Base-by-base conservation (phyloP, 2,888 invertebrate genomes). In the Apantesis nais region DNA sequence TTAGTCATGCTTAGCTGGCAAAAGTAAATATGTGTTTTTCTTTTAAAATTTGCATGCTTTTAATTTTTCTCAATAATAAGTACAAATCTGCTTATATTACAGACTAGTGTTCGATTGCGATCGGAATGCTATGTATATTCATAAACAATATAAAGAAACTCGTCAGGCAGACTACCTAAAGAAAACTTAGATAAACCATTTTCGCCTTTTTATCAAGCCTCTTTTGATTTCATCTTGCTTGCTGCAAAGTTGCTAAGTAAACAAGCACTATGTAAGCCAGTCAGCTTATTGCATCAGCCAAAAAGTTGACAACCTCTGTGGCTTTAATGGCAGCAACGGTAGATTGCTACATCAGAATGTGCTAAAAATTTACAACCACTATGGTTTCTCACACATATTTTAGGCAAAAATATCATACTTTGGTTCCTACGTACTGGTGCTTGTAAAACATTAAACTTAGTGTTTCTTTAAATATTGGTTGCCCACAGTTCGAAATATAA, bases 251-350 rank as follows among this genome's bases (percentile, higher is more conserved):
- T 81, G 80, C 74, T 85, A 84, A 84, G 88, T 86, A 89, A 89
- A 88, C 82, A 86, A 88, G 84, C 83, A 87, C 85, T n/a, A 88
- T 84, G 93, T 88, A 93, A 93, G 84, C 77, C 72, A 81, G 82
- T 80, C 79, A 85, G 84, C 86, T 86, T 92, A 92, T 94, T 94
- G 93, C 93, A 93, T 93, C 93, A 94, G 92, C 93, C 91, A 85
- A 88, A 81, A 88, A 89, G 82, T 88, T 83, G 89, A 81, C 88
- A 89, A 84, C 89, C 88, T 89, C 87, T 87, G 77, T 86, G 73
- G 84, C 80, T 87, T 89, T 88, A 85, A 85, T 84, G 81, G 74
- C 77, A 79, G 76, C 83, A 82, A 83, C 80, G 79, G 78, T 87
- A 83, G 80, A 86, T 89, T 89, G 78, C 88, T 86, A 82, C 89